These are phyloP conservation scores for Argopecten irradians DNA, from an alignment of 1,140 invertebrate species.

Conservation along the genomic window DNA sequence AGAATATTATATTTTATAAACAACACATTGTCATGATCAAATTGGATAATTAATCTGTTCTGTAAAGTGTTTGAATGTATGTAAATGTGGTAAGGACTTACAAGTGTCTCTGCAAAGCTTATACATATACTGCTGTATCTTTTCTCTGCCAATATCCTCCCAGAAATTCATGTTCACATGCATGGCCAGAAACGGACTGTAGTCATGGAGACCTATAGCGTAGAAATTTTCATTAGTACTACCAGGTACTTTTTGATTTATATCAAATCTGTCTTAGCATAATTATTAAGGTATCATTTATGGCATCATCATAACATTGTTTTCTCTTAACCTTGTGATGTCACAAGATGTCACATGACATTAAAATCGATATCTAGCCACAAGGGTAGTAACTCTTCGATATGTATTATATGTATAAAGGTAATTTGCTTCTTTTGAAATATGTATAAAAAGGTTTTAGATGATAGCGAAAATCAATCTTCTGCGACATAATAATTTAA, in stretches of 20 bases:
- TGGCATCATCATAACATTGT: no score
- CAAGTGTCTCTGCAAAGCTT: constrained; percentile 64
- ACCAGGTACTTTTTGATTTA: neutral
- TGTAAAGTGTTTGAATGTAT: neutral
- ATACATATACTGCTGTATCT: constrained; percentile 66
- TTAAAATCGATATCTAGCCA: no score
- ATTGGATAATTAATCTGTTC: neutral
- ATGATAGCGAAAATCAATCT: no score
- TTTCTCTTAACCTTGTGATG: no score
- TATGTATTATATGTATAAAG: no score
- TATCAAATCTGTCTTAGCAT: neutral
- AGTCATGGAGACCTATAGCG: constrained; percentile 73
- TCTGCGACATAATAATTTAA: no score
- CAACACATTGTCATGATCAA: neutral
- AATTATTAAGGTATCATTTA: no score
- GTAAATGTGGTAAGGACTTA: constrained; percentile 43
- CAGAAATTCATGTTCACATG: constrained; percentile 73
- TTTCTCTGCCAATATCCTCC: constrained; percentile 59
- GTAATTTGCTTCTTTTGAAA: no score
- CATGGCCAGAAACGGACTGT: constrained; percentile 71
- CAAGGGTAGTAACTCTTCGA: no score
- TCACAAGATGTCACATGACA: no score
- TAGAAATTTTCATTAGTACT: neutral
- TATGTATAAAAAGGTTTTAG: no score
- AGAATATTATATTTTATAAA: neutral